A percentile compares a stretch with the other conserved stretches of the same genome.
phyloP scores from a whole-genome alignment of 2,113 vertebrate species.

The Pagrus major region DNA sequence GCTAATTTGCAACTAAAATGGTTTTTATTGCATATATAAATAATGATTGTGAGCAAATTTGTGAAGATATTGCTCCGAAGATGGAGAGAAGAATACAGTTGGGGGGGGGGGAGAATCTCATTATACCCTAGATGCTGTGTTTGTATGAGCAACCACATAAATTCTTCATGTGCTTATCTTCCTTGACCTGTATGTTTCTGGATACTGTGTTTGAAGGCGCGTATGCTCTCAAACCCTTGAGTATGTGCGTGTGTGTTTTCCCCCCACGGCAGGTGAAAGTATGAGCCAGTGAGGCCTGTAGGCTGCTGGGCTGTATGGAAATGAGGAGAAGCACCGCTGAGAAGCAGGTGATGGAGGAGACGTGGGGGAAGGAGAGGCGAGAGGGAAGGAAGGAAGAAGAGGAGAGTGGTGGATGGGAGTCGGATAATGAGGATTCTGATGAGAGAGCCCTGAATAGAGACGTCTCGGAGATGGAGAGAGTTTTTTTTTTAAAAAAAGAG shows the following conservation, averaged over 20 bases:
- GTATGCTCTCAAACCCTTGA: slow-evolving; percentile 9
- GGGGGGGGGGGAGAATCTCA: slow-evolving; percentile 50
- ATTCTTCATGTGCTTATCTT: slow-evolving; percentile 56
- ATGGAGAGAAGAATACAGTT: slow-evolving; percentile 36
- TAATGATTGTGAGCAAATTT: slow-evolving; percentile 59
- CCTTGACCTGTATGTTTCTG: slow-evolving; percentile 50
- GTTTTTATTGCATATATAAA: slow-evolving; percentile 57
- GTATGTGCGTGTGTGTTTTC: not conserved
- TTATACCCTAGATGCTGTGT: slow-evolving; percentile 43
- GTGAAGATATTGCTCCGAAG: slow-evolving; percentile 42
- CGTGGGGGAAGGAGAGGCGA: slow-evolving; percentile 14
- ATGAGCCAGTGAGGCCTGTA: slow-evolving; percentile 50
- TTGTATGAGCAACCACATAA: slow-evolving; percentile 24
- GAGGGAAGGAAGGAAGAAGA: slow-evolving; percentile 23
- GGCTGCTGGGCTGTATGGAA: slow-evolving; percentile 69
- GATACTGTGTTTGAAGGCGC: slow-evolving; percentile 20
- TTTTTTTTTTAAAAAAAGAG: slow-evolving; percentile 2
- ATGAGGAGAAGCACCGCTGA: slow-evolving; percentile 77
- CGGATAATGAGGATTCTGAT: slow-evolving; percentile 72
- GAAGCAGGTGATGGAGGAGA: slow-evolving; percentile 77
- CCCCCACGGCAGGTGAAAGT: slow-evolving; percentile 26
- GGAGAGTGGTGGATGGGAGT: slow-evolving; percentile 45
- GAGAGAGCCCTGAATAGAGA: slow-evolving; percentile 64
- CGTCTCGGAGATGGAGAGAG: slow-evolving; percentile 37
- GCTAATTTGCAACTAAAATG: slow-evolving; percentile 64